Evolutionary conservation across 2,888 invertebrate genomes (phyloP), one percentile per base, ranked within the genome.

Genomic region (Ichneumoninae sp.): DNA sequence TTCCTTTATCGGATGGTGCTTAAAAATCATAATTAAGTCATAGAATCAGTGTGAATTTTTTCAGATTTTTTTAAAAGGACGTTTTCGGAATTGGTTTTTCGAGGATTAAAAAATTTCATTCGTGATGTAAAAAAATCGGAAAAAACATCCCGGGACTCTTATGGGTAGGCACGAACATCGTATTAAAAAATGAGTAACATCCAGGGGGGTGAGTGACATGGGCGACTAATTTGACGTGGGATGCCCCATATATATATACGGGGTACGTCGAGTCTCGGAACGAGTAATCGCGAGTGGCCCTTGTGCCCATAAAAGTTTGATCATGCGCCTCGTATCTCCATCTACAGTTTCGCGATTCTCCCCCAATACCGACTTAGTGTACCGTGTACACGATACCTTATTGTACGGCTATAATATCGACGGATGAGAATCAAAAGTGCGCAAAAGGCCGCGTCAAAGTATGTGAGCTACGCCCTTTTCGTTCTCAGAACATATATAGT

Each of bases 251-350:
- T 40, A 33, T 10, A 10, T 40, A 40, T 10, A 40, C 40, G 2
- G 40, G 10, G 47, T 50, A 47, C 19, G 30, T 26, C 63, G 47
- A 33, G 63, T 30, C 47, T 65, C 74, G 74, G 63, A 71, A 60
- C 54, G 81, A 54, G 81, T 75, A 74, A 52, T 71, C 69, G 19
- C 70, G 71, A 52, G 57, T 33, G 74, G 70, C 75, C 74, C 75
- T 85, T 85, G 44, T 47, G 82, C 66, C 81, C 85, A 85, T 82
- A 85, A 85, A 85, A 85, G 79, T 85, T 85, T 71, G 71, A 85
- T 85, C 82, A 76, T 68, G 85, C 79, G 85, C 79, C 79, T 75
- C 82, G 82, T 68, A 50, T 79, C 77, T 36, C 75, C 68, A 78
- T 69, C 73, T 78, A 75, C 68, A 82, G 75, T 76, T 82, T 82